Evolutionary conservation across 2,797 vertebrate species (phyloP).

Genomic region (Sylvia borin): DNA sequence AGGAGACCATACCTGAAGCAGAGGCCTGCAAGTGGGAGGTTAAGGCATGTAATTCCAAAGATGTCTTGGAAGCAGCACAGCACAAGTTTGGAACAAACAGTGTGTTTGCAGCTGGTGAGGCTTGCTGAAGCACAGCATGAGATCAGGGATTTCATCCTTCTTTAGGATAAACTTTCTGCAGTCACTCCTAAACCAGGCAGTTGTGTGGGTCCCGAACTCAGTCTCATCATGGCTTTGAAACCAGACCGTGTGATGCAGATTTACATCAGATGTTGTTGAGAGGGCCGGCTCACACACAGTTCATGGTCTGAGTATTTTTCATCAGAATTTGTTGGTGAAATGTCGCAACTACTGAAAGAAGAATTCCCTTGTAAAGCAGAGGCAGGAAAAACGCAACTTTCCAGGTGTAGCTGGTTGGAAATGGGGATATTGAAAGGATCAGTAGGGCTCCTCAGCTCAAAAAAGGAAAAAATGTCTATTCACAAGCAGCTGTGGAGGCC

Average conservation of each 20-base stretch:
- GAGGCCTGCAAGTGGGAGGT: neutral
- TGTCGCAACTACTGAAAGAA: neutral
- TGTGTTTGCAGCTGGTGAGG: neutral
- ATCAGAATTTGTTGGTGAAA: neutral
- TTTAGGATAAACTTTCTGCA: neutral
- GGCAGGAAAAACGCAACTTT: neutral
- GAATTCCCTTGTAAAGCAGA: accelerated
- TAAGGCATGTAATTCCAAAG: neutral
- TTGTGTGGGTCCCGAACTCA: neutral
- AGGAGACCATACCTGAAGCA: neutral
- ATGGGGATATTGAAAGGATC: neutral
- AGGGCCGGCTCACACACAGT: neutral
- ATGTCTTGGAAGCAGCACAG: neutral
- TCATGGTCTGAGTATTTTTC: neutral
- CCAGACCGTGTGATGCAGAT: neutral
- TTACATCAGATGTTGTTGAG: neutral
- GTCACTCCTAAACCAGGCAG: neutral
- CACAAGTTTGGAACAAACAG: neutral
- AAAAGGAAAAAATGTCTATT: neutral
- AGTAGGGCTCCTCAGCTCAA: neutral
- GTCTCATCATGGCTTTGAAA: neutral
- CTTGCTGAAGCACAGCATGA: neutral
- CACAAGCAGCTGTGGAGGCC: neutral
- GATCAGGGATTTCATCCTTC: neutral
- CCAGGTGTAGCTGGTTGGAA: neutral